Evolutionary conservation across 2,888 invertebrate genomes (phyloP).

Genomic region (Psylliodes chrysocephalus): DNA sequence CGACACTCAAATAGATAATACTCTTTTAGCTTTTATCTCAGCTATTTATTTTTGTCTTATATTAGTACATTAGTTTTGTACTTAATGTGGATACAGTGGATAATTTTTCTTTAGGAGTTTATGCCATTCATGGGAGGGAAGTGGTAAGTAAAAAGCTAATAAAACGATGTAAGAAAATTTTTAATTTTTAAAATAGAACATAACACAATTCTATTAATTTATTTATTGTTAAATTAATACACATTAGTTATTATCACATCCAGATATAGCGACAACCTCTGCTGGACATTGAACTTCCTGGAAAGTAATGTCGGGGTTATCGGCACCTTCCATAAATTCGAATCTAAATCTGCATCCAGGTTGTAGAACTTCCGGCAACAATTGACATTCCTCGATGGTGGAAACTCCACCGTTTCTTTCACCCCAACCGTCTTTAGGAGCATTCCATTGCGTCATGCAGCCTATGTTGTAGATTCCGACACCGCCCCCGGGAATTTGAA

Average conservation of each 20-base stretch:
- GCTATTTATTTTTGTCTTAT: too few species aligned
- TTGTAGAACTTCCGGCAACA: slow-evolving; percentile 35
- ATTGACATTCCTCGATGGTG: slow-evolving; percentile 29
- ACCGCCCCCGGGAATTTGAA: slow-evolving; percentile 43
- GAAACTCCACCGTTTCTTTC: slow-evolving; percentile 33
- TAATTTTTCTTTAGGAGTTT: too few species aligned
- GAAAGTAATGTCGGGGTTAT: slow-evolving; percentile 36
- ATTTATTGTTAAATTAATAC: too few species aligned
- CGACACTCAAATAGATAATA: too few species aligned
- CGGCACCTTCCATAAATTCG: slow-evolving; percentile 36
- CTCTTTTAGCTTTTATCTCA: too few species aligned
- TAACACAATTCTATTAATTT: too few species aligned
- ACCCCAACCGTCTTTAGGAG: slow-evolving; percentile 38
- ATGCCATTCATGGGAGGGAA: too few species aligned
- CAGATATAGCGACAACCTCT: slow-evolving; percentile 30
- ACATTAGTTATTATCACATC: slow-evolving; percentile 29
- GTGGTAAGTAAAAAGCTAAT: too few species aligned
- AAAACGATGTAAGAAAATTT: too few species aligned
- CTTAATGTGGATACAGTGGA: too few species aligned
- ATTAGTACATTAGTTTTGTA: too few species aligned
- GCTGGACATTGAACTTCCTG: slow-evolving; percentile 38
- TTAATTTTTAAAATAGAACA: too few species aligned
- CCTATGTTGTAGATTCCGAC: slow-evolving; percentile 40
- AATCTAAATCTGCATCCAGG: slow-evolving; percentile 39
- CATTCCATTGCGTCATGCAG: slow-evolving; percentile 39